Evolutionary conservation across 1,140 invertebrate species (phyloP).

Genomic region (Eulimnadia texana): DNA sequence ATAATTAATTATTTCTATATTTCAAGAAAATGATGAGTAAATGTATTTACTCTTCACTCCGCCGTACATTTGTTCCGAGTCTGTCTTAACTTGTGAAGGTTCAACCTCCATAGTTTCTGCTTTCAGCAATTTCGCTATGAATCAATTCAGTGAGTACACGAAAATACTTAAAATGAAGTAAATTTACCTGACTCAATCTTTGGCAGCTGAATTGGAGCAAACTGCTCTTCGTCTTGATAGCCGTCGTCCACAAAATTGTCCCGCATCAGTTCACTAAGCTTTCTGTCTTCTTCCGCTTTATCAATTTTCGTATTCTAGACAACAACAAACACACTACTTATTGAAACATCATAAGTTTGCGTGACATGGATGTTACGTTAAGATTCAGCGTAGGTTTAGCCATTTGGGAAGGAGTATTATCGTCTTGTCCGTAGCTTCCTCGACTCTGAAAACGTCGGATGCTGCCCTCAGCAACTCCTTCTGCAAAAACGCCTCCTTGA

Average conservation of each 20-base stretch:
- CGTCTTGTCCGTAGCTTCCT: neutral
- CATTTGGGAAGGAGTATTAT: neutral
- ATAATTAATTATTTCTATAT: neutral
- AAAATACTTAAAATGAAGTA: neutral
- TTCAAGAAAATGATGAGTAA: neutral
- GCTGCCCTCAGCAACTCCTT: neutral
- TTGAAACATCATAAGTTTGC: too few relatives aligned
- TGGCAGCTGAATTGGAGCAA: neutral
- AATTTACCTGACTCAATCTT: neutral
- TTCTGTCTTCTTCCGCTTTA: neutral
- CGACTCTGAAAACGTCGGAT: neutral
- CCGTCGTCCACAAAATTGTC: neutral
- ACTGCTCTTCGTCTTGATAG: neutral
- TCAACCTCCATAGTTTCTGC: neutral
- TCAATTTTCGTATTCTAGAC: neutral
- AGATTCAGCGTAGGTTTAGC: neutral
- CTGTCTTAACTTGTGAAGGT: neutral
- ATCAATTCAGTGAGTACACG: neutral
- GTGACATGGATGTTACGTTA: neutral
- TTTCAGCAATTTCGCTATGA: neutral
- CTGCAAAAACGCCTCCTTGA: neutral
- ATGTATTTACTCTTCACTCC: neutral
- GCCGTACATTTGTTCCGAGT: neutral
- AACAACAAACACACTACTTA: neutral
- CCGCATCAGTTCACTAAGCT: neutral